Evolutionary conservation across 2,797 vertebrate genomes (phyloP).

Genomic region (Sparus aurata): DNA sequence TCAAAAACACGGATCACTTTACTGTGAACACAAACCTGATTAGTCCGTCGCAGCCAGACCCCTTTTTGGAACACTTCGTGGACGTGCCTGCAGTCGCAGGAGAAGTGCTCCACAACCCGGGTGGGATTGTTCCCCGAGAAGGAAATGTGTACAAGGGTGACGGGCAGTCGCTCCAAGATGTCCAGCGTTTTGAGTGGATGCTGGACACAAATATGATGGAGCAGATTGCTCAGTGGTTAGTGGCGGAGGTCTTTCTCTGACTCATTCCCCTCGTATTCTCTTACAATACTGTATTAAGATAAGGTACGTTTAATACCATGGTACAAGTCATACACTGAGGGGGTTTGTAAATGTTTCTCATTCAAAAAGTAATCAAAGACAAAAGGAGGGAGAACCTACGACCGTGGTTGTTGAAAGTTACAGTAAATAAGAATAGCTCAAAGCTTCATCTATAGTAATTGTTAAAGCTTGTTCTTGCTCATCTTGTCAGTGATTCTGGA

Average conservation of each 20-base stretch:
- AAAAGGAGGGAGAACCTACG: background rate
- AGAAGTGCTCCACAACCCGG: background rate
- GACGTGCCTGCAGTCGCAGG: background rate
- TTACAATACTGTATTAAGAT: no score
- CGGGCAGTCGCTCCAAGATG: background rate
- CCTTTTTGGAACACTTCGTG: background rate
- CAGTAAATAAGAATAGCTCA: no score
- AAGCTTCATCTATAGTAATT: no score
- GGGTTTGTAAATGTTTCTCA: background rate
- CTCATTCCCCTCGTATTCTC: background rate
- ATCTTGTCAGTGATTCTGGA: no score
- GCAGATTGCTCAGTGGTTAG: background rate
- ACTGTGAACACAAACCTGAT: constrained; percentile 53
- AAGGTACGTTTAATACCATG: background rate
- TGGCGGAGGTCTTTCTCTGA: no score
- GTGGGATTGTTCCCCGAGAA: background rate
- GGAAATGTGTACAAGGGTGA: background rate
- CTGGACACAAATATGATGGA: background rate
- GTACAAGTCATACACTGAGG: background rate
- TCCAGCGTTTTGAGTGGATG: background rate
- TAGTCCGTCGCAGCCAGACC: constrained; percentile 32
- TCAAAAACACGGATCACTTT: constrained; percentile 44
- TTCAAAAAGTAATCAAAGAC: background rate
- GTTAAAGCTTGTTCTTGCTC: no score
- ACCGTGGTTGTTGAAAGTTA: background rate